A percentile compares a stretch with the other conserved stretches of the same genome.
These are phyloP conservation scores for Keiferia lycopersicella DNA, from an alignment of 2,888 invertebrate species.

Conservation along the genomic window DNA sequence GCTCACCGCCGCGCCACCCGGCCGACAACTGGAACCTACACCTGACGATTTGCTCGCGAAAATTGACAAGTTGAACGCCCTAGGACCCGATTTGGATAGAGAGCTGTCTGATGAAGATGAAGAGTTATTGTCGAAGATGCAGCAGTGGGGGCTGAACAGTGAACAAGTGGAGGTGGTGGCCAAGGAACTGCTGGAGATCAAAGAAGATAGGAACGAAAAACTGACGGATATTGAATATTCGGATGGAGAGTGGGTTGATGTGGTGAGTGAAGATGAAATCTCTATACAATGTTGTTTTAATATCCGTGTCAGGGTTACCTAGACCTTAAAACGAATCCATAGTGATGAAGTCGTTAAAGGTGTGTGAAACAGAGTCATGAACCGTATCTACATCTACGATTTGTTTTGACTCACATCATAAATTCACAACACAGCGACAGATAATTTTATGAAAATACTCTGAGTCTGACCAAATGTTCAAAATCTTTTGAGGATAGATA, in stretches of 20 bases:
- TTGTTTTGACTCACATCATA: background rate
- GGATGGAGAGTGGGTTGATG: slow-evolving; percentile 63
- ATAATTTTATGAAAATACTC: too few relatives aligned
- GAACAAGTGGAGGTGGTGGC: slow-evolving; percentile 61
- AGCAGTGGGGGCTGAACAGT: slow-evolving; percentile 59
- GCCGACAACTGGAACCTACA: slow-evolving; percentile 36
- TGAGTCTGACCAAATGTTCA: background rate
- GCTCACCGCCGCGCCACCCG: slow-evolving; percentile 47
- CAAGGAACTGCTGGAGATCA: slow-evolving; percentile 60
- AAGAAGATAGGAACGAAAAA: slow-evolving; percentile 47
- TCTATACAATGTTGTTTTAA: too few relatives aligned
- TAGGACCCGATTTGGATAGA: slow-evolving; percentile 37
- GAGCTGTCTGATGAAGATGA: slow-evolving; percentile 63
- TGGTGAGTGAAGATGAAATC: slow-evolving; percentile 49
- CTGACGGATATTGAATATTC: slow-evolving; percentile 51
- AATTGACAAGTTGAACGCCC: slow-evolving; percentile 58
- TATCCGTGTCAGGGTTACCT: too few relatives aligned
- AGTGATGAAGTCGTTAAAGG: background rate
- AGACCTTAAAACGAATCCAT: background rate
- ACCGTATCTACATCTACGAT: background rate
- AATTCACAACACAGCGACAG: background rate
- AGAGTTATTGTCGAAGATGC: slow-evolving; percentile 61
- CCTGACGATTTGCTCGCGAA: slow-evolving; percentile 56
- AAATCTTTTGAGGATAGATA: background rate
- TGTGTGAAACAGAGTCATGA: background rate